phyloP scores from a whole-genome alignment of 2,797 vertebrate genomes.

The Myotis myotis region DNA sequence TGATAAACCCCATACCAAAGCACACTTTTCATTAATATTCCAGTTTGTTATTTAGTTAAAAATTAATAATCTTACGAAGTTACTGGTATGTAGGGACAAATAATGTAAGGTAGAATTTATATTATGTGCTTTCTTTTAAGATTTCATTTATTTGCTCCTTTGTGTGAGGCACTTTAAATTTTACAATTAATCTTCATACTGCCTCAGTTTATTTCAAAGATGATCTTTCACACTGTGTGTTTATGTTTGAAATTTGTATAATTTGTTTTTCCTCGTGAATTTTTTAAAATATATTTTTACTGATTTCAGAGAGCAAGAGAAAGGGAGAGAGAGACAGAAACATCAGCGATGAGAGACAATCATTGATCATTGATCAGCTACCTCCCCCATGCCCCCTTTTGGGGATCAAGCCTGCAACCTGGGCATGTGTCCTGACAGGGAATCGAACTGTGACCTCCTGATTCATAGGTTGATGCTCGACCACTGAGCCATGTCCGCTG shows the following conservation, averaged over 20 bases:
- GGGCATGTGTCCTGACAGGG: too few relatives aligned
- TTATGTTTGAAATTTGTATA: not conserved
- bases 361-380: too few relatives aligned
- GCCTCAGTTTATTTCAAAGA: constrained; percentile 1
- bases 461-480: too few relatives aligned
- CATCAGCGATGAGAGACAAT: too few relatives aligned
- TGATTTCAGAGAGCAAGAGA: too few relatives aligned
- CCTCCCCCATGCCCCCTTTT: too few relatives aligned
- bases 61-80: constrained; percentile 17
- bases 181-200: constrained; percentile 6
- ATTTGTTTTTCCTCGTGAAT: not conserved
- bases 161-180: not conserved
- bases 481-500: too few relatives aligned
- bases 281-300: not conserved
- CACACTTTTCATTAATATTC: constrained; percentile 8
- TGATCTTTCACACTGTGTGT: not conserved
- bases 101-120: constrained; percentile 43
- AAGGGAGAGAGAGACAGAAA: too few relatives aligned
- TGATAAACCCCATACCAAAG: not conserved
- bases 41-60: constrained; percentile 6
- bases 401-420: too few relatives aligned
- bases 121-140: constrained; percentile 27
- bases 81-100: not conserved
- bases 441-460: too few relatives aligned
- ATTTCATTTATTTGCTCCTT: not conserved